Conservation (phyloP, 2,888 invertebrate genomes). For the Falcaria lacertinaria region DNA sequence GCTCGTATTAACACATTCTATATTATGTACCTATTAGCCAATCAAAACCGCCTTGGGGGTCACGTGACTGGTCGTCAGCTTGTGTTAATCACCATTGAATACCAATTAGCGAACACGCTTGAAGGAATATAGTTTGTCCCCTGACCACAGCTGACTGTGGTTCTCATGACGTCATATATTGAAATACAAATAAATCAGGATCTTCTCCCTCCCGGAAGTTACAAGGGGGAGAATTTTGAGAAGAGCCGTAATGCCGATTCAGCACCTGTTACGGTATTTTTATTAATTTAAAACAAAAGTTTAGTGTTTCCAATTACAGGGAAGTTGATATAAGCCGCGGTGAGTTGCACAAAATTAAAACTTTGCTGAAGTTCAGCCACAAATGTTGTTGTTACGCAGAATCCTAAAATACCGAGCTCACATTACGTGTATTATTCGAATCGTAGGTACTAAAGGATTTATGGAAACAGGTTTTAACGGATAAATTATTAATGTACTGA, state of each 20-base stretch:
- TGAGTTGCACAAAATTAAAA: conserved; percentile 3
- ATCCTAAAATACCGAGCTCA: not conserved
- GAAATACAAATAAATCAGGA: no score
- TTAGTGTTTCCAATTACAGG: conserved; percentile 6
- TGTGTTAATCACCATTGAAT: no score
- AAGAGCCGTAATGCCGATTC: not conserved
- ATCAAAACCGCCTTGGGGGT: no score
- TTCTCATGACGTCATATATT: no score
- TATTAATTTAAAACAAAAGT: not conserved
- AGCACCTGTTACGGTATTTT: not conserved
- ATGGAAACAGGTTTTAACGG: no score
- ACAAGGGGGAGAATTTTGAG: not conserved
- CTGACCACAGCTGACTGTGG: no score
- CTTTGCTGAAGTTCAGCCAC: not conserved
- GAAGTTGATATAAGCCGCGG: conserved; percentile 6
- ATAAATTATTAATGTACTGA: no score
- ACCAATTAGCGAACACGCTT: no score
- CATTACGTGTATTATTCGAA: not conserved
- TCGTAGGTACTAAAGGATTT: not conserved
- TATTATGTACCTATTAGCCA: no score
- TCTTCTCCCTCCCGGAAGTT: not conserved
- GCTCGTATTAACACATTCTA: no score
- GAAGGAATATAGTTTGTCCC: no score
- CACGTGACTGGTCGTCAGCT: no score
- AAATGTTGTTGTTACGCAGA: not conserved